Base-by-base conservation (phyloP, 30 jellyfish, hydroid and myxozoan genomes). In the Cassiopea andromeda region DNA sequence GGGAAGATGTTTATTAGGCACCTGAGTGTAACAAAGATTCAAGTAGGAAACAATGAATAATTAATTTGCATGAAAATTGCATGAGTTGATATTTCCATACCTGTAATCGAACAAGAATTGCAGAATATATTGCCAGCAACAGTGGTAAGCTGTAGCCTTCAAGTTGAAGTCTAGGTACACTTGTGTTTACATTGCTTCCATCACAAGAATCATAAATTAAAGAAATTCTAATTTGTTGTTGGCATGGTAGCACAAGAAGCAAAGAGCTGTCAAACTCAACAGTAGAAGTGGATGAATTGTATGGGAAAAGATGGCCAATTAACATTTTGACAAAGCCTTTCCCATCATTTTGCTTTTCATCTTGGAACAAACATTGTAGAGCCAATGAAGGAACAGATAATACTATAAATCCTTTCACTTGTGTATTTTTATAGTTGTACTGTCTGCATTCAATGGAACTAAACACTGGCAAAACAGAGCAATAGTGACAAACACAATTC, bases 241-340 rank as follows among this genome's bases (percentile, higher is more conserved):
- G n/a, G 79, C 79, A 70, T 70, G 79, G 79, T 15, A 70, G 4
- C 38, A 14, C 79, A 70, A 70, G 79, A 5, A 12, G 79, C 2
- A 70, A 18, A 1, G 54, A 0, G 50, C 12, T 0, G 0, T 16
- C 54, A 19, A 1, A 1, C 1, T 70, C n/a, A 4, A 38, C 49
- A 70, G 0, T 4, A 1, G 54, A 7, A 2, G 18, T 3, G 12
- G 6, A 10, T 2, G 15, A 5, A 18, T 17, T 70, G 54, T 3
- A 70, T 12, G 79, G 79, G 15, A 70, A 70, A 19, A 70, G 54
- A 6, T 43, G 15, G 79, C 59, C 18, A 4, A 70, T 8, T 10
- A 70, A 17, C 7, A 7, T 43, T 18, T 18, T 27, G 1, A 2
- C n/a, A 27, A 4, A n/a, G 3, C 0, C 50, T n/a, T n/a, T 19